Base-by-base conservation (phyloP, 2,113 vertebrate species). In the Varanus salvator region DNA sequence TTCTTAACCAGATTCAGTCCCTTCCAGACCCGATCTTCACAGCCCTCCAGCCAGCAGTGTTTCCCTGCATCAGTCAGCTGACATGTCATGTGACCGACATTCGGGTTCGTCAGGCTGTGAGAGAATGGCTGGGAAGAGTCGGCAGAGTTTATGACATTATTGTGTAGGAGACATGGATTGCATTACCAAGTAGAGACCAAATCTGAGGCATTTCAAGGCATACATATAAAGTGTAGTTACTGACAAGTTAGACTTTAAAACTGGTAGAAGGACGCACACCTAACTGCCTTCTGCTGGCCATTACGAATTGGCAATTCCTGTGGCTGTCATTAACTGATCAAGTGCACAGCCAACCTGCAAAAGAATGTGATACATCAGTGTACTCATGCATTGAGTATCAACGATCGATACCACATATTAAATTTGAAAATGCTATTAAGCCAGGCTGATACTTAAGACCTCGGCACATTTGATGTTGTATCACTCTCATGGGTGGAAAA, bases 11-110 rank as follows among this genome's bases (percentile, higher is more conserved):
- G 95, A 98, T 99, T 92, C 98, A 99, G 95, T 97, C 98, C 52
- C 96, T 99, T 34, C 97, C 98, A 0, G 99, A 99, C 94, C 94
- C 97, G 76, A 98, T 97, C 0, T 99, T 99, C 95, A 97, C 97
- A 34, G 98, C 98, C 8, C 98, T 99, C 7, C 99, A 99, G 96
- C 98, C 98, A 0, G 98, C 97, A 0, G 97, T 99, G 93, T 99
- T 99, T 92, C 98, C 99, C 0, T 99, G 98, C 93, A 97, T 99
- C 96, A 99, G 98, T 96, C 99, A 99, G 96, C 97, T 99, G 83
- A 98, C 98, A 34, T 99, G 99, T 94, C 99, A 99, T 0, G 98
- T 99, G 94, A 98, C 98, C 0, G 99, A 99, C 44, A 95, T 96
- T 82, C 96, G 98, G 0, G 98, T 99, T 54, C 98, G 99, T 52